A percentile compares a stretch with the other conserved stretches of the same genome.
Conservation (phyloP, 2,888 invertebrate genomes). For the Monoplex corrugatus region DNA sequence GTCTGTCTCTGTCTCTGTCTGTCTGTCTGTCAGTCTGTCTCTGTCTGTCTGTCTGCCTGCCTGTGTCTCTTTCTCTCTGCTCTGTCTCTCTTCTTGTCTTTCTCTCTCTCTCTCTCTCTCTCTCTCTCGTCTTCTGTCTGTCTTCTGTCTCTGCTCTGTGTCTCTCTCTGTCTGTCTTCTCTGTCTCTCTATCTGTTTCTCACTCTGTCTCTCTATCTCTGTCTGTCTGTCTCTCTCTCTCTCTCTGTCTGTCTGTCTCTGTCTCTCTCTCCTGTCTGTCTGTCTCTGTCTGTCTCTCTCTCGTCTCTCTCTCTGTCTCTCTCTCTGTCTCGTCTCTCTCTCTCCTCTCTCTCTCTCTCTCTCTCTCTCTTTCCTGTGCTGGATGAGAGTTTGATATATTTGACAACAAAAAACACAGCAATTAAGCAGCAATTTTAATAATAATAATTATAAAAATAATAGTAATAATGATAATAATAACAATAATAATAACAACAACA, state of each 20-base stretch:
- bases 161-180: too few species aligned
- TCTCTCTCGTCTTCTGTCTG: too few species aligned
- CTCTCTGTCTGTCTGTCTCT: too few species aligned
- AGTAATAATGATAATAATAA: too few species aligned
- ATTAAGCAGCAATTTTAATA: too few species aligned
- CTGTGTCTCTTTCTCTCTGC: neutral
- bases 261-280: neutral
- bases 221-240: neutral
- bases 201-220: neutral
- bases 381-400: too few species aligned
- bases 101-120: neutral
- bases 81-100: neutral
- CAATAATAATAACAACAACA: too few species aligned
- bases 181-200: too few species aligned
- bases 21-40: neutral
- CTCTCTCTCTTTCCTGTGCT: neutral
- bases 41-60: neutral
- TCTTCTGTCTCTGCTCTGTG: too few species aligned
- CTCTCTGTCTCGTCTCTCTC: too few species aligned
- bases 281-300: neutral
- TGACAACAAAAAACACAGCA: too few species aligned
- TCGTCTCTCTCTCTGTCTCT: neutral
- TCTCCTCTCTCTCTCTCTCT: neutral
- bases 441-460: too few species aligned
- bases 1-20: neutral